A percentile compares a stretch with the other conserved stretches of the same genome.
Conservation (phyloP, 2,888 invertebrate genomes). For the Andrena trimmerana region DNA sequence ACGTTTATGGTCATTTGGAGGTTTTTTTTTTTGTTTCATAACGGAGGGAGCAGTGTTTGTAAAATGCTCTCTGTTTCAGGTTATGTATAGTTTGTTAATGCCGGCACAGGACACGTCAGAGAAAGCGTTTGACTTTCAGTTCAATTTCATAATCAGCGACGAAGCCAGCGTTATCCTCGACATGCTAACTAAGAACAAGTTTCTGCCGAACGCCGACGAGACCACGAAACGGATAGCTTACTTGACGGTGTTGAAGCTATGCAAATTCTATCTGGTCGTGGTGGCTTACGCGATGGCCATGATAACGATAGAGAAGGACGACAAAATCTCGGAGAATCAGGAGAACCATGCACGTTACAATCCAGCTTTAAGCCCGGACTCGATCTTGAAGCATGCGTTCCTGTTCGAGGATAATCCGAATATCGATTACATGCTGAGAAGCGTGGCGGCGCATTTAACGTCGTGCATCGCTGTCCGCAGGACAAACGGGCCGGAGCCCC, state of each 20-base stretch:
- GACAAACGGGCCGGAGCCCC: neutral
- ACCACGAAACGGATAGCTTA: conserved; percentile 94
- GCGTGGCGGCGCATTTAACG: conserved; percentile 92
- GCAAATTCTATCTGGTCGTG: conserved; percentile 94
- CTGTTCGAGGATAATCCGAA: conserved; percentile 93
- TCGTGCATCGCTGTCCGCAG: neutral
- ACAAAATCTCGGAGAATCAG: conserved; percentile 85
- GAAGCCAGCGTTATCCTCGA: conserved; percentile 90
- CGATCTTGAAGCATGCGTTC: conserved; percentile 92
- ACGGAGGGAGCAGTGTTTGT: neutral
- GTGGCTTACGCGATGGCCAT: conserved; percentile 88
- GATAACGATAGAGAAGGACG: conserved; percentile 83
- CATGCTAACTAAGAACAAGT: conserved; percentile 94
- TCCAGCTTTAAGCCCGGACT: conserved; percentile 84
- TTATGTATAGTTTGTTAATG: conserved; percentile 96
- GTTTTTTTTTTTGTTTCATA: neutral
- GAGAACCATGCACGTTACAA: conserved; percentile 79
- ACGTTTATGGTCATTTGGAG: neutral
- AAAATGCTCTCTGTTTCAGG: conserved; percentile 84
- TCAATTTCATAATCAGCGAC: conserved; percentile 89
- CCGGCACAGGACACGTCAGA: conserved; percentile 95
- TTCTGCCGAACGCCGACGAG: conserved; percentile 92
- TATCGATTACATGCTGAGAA: conserved; percentile 94
- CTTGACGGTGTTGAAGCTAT: conserved; percentile 94
- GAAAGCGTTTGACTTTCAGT: conserved; percentile 90